Evolutionary conservation across 2,797 vertebrate genomes (phyloP).

Genomic region (Tapera naevia): DNA sequence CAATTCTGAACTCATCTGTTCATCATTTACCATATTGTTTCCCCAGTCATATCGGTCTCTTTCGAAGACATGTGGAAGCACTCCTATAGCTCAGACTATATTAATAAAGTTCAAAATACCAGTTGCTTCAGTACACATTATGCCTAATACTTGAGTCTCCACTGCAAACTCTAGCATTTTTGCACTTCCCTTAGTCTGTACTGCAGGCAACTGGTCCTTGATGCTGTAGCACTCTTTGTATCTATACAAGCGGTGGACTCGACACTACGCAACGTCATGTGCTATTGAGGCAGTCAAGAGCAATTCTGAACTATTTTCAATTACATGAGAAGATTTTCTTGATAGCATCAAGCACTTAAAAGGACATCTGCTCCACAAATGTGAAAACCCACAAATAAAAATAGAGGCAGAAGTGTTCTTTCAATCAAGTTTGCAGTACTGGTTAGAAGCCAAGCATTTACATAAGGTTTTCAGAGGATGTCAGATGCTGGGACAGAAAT

Average conservation of each 20-base stretch:
- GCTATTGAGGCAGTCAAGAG: not conserved
- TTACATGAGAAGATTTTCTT: not conserved
- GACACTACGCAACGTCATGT: not conserved
- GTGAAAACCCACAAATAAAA: constrained; percentile 56
- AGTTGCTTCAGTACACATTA: not conserved
- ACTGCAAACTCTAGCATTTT: not conserved
- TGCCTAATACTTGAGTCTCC: not conserved
- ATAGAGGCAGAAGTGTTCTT: constrained; percentile 40
- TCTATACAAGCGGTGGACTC: not conserved
- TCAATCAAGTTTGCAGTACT: constrained; percentile 3
- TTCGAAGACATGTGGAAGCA: not conserved
- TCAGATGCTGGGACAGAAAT: constrained; percentile 60
- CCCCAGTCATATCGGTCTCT: not conserved
- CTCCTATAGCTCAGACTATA: not conserved
- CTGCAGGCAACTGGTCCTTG: not conserved
- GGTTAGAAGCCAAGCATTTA: constrained; percentile 51
- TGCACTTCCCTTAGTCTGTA: not conserved
- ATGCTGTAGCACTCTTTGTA: not conserved
- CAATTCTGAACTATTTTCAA: not conserved
- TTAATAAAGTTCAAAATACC: not conserved
- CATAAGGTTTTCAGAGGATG: constrained; percentile 54
- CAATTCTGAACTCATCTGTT: not conserved
- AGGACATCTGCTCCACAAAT: constrained; percentile 53
- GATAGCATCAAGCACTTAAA: not conserved
- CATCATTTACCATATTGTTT: not conserved